Evolutionary conservation across 2,113 vertebrate genomes (phyloP).

Genomic region (Oophaga pumilio): DNA sequence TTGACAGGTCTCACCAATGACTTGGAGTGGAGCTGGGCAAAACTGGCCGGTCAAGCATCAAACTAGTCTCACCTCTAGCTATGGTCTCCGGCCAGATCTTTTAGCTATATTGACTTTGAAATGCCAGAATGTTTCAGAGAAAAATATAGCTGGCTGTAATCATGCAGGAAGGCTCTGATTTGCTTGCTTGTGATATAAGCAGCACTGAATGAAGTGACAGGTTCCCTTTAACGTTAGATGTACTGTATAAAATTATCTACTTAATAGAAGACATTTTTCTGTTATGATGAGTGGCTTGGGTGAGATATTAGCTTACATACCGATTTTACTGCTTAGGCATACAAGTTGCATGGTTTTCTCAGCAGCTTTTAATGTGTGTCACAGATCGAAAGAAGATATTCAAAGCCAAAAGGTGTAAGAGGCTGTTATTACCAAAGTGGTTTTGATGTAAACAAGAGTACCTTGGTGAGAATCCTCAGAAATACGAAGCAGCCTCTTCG

Average conservation of each 20-base stretch:
- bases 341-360: conserved; percentile 1
- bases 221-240: too few species aligned
- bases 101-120: too few species aligned
- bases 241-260: background rate
- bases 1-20: too few species aligned
- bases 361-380: conserved; percentile 31
- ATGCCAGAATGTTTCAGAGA: too few species aligned
- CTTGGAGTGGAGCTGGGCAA: too few species aligned
- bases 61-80: too few species aligned
- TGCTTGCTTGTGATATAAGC: too few species aligned
- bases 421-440: conserved; percentile 57
- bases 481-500: conserved; percentile 24
- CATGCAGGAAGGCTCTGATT: too few species aligned
- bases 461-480: conserved; percentile 42
- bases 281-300: background rate
- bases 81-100: too few species aligned
- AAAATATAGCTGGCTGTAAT: too few species aligned
- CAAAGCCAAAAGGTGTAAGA: conserved; percentile 51
- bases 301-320: background rate
- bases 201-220: too few species aligned
- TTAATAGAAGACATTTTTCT: background rate
- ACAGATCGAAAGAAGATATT: conserved; percentile 42
- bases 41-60: too few species aligned
- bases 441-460: conserved; percentile 57
- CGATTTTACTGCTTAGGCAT: background rate